Evolutionary conservation across 1,140 invertebrate species (phyloP).

Genomic region (Saccostrea glomerata): DNA sequence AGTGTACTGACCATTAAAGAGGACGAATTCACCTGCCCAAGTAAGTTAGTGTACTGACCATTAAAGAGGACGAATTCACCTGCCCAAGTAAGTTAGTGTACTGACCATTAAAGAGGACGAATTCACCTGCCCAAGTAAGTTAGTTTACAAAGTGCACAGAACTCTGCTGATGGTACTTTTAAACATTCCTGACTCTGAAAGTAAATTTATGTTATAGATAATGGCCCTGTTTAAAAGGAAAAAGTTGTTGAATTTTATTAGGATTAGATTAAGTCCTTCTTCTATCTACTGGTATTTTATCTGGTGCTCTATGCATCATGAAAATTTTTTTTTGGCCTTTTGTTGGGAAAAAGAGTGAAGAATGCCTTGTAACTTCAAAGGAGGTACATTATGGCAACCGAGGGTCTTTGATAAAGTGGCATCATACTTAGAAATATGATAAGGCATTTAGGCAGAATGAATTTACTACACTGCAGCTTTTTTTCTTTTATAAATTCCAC

Average conservation of each 20-base stretch:
- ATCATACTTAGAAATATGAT: neutral
- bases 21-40: slow-evolving; percentile 94
- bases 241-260: neutral
- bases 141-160: neutral
- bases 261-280: neutral
- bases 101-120: no score
- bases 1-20: slow-evolving; percentile 88
- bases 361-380: slow-evolving; percentile 27
- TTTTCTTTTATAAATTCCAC: neutral
- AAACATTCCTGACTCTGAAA: neutral
- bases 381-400: neutral
- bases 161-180: neutral
- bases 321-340: neutral
- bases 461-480: neutral
- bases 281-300: neutral
- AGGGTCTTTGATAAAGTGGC: neutral
- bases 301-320: neutral
- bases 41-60: slow-evolving; percentile 80
- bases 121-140: no score
- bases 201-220: no score
- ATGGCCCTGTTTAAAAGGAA: neutral
- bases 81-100: no score
- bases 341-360: slow-evolving; percentile 8
- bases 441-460: slow-evolving; percentile 5
- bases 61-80: no score